Evolutionary conservation across 2,113 vertebrate species (phyloP), one percentile per base, ranked within the genome.

Genomic region (Casuarius casuarius): DNA sequence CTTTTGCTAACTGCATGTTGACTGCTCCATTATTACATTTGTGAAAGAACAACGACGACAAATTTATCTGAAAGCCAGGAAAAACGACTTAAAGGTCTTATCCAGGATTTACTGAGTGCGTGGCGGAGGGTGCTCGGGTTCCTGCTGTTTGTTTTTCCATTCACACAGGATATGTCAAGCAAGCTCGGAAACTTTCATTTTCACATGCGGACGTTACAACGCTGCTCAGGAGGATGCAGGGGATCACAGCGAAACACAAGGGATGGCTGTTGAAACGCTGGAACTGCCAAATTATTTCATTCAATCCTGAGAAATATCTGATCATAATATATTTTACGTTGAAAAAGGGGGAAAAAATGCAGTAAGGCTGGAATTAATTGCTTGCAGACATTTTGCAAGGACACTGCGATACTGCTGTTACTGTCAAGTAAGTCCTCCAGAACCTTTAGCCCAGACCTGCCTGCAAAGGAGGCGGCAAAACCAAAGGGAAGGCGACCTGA

Each of bases 261-360:
- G 21, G 0, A 5, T 0, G 1, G 0, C 10, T 58, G 9, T 13
- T 84, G 49, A 42, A 25, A 10, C 72, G 49, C 35, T 33, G 48
- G 33, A 68, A 68, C 4, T 10, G 38, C 35, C 15, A 6, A 49
- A 28, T 18, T 70, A 12, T 16, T 66, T 16, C 7, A 70, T 35
- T 17, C 33, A 18, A 28, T 31, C 28, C 26, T 29, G 20, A 59
- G 20, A 31, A 90, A 51, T 1, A 13, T 8, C 70, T 3, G 6
- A 10, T 2, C 2, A 0, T 3, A 38, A 49, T 8, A 25, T 10
- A 56, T 33, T 72, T 67, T 13, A n/a, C 22, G 52, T 0, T 3
- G 33, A 21, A 48, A 10, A 31, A 62, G 7, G 10, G 16, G 67
- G 78, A 62, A 16, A 1, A 56, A 5, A 23, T 76, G 44, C 44